These are phyloP conservation scores for Dichetophora obliterata DNA, from an alignment of 2,888 invertebrate genomes.

Conservation along the genomic window DNA sequence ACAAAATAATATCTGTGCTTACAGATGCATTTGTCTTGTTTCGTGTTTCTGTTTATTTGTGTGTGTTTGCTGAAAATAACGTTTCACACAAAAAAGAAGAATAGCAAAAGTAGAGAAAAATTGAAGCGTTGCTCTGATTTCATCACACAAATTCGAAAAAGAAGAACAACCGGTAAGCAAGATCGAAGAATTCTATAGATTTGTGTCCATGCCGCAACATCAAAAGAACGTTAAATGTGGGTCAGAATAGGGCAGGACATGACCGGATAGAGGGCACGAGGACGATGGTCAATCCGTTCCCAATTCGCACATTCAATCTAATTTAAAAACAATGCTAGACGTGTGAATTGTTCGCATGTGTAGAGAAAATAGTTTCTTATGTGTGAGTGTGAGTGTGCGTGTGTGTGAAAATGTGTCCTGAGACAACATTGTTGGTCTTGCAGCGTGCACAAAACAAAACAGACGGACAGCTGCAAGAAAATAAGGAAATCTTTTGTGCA, in stretches of 20 bases:
- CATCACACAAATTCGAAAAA: background rate
- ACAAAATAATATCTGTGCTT: constrained; percentile 3
- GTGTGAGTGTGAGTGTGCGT: background rate
- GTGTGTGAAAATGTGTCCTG: background rate
- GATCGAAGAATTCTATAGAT: constrained; percentile 9
- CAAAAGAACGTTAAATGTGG: too few species aligned
- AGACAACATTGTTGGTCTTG: constrained; percentile 11
- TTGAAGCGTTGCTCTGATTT: background rate
- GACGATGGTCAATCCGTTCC: constrained; percentile 34
- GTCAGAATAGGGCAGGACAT: too few species aligned
- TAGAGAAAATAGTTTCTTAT: background rate
- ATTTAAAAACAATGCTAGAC: constrained; percentile 39
- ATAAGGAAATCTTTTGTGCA: background rate
- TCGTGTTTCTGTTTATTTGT: background rate
- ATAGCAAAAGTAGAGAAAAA: background rate
- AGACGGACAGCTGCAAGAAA: background rate
- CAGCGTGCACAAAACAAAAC: background rate
- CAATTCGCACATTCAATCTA: constrained; percentile 49
- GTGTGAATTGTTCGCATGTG: constrained; percentile 15
- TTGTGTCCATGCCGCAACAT: background rate
- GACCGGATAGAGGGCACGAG: background rate
- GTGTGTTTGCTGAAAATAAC: background rate
- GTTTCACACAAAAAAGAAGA: background rate
- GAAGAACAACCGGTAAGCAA: background rate
- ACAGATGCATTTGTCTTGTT: background rate